Evolutionary conservation across 2,888 invertebrate species (phyloP), one percentile per base, ranked within the genome.

Genomic region (Cataglyphis albicans): DNA sequence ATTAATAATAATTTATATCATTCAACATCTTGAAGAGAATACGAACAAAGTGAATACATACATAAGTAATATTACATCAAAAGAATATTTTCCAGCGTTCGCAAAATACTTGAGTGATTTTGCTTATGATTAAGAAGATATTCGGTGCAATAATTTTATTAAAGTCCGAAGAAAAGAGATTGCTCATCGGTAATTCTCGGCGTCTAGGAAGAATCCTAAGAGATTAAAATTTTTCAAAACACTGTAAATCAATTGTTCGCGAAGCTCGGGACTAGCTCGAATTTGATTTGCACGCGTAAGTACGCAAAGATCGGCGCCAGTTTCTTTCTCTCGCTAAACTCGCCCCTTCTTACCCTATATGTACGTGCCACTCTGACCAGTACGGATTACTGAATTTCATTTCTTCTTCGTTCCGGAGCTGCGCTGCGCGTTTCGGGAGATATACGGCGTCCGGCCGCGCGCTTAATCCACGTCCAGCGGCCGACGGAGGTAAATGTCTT

Each of bases 201-300:
- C 10, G 57, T 35, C 41, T 38, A n/a, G 18, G 9, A 29, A 41
- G 29, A 68, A 76, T 48, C 25, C 44, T 59, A 70, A 44, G 78
- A 44, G 78, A 80, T 80, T 80, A 72, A 80, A n/a, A 59, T 73
- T 80, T 73, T 72, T 38, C 78, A 73, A 80, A 80, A 80, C 78
- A 80, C 18, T 73, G 18, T 80, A 80, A 80, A 35, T 80, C 73
- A 80, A 59, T 70, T 25, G 7, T 35, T 25, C n/a, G 44, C 44
- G 10, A 59, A 6, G 18, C 41, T 21, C 18, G 9, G 18, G 29
- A 57, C 78, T 35, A 29, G 32, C 59, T 59, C 59, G 57, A 72
- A 59, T 78, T 12, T 18, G 59, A 59, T 80, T 80, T 80, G 59
- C 78, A 21, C 78, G 78, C 57, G 21, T 21, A 80, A 59, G 73